These are phyloP conservation scores for Sphaerodactylus townsendi DNA, from an alignment of 2,113 vertebrate genomes.

Conservation along the genomic window DNA sequence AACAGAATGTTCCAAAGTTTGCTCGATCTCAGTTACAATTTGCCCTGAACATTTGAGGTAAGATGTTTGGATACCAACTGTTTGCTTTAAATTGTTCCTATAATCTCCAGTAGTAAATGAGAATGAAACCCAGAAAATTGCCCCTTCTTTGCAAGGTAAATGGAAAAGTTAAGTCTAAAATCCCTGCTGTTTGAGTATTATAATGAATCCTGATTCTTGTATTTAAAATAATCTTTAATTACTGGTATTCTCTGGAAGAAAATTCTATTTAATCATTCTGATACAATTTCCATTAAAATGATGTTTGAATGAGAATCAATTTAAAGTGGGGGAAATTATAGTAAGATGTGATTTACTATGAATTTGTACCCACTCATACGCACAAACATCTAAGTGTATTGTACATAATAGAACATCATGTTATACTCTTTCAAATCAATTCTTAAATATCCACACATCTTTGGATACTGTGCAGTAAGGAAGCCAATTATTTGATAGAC, in stretches of 20 bases:
- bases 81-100: conserved; percentile 21
- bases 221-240: conserved; percentile 36
- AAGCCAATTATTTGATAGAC: too few species aligned
- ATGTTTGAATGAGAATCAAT: conserved; percentile 9
- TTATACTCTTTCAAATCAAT: background rate
- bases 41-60: conserved; percentile 18
- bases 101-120: conserved; percentile 28
- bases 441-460: too few species aligned
- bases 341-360: background rate
- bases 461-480: too few species aligned
- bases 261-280: background rate
- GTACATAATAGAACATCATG: background rate
- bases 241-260: conserved; percentile 29
- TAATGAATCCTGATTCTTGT: conserved; percentile 14
- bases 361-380: background rate
- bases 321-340: conserved; percentile 12
- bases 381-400: background rate
- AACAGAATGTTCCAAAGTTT: conserved; percentile 18
- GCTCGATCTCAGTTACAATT: background rate
- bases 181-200: background rate
- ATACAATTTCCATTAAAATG: conserved; percentile 2
- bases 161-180: conserved; percentile 29
- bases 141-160: conserved; percentile 11
- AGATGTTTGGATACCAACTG: conserved; percentile 8
- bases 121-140: conserved; percentile 26